Percentiles rank a stretch among this genome's conserved stretches.
Conservation (phyloP, 2,888 invertebrate genomes). For the Lithosia quadra region DNA sequence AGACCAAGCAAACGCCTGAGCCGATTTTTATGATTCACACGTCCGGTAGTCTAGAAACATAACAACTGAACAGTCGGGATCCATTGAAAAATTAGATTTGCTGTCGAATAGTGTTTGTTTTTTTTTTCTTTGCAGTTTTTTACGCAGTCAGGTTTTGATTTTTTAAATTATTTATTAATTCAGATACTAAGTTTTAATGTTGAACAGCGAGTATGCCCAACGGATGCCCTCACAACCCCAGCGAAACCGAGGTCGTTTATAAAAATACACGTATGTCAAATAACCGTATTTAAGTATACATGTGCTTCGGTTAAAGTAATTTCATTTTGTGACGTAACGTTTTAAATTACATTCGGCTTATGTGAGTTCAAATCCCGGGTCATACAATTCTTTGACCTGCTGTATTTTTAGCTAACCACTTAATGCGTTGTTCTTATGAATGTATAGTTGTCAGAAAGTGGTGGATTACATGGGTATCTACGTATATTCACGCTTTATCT, state of each 20-base stretch:
- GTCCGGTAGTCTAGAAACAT: too few relatives aligned
- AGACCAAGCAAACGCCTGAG: too few relatives aligned
- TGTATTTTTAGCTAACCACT: conserved; percentile 15
- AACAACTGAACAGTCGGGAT: too few relatives aligned
- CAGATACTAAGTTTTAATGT: too few relatives aligned
- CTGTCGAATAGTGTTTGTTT: too few relatives aligned
- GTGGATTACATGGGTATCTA: background rate
- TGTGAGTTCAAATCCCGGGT: conserved; percentile 30
- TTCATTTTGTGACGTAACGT: conserved; percentile 36
- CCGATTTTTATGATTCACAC: too few relatives aligned
- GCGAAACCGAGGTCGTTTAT: background rate
- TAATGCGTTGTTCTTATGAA: background rate
- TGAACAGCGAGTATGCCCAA: too few relatives aligned
- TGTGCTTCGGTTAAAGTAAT: conserved; percentile 31
- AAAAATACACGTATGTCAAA: background rate
- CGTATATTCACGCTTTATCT: background rate
- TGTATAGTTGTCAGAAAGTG: background rate
- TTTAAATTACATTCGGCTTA: conserved; percentile 25
- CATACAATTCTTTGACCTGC: conserved; percentile 29
- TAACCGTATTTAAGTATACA: conserved; percentile 17
- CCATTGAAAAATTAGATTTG: too few relatives aligned
- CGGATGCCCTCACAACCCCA: background rate
- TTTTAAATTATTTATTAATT: too few relatives aligned
- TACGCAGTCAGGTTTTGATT: too few relatives aligned
- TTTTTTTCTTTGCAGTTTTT: too few relatives aligned